Evolutionary conservation across 1,140 invertebrate genomes (phyloP), one percentile per base, ranked within the genome.

Genomic region (Phthorimaea operculella): DNA sequence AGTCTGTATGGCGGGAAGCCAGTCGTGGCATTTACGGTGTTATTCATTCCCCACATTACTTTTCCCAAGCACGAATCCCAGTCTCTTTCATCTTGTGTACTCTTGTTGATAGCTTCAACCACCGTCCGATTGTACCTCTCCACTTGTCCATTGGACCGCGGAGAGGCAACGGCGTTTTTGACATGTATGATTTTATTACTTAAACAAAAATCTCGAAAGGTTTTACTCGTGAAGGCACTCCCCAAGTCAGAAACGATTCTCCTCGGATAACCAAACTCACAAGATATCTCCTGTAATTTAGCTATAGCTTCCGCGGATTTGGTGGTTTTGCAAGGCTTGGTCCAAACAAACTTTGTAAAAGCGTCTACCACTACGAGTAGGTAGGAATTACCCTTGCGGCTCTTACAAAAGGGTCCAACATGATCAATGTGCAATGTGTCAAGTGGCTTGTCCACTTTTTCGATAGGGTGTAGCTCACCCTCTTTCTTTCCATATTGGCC

Each of bases 381-480:
- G 14, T 42, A 42, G 4, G 39, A 42, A 42, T 42, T 12, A 4
- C 39, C 39, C 8, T 42, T 42, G 11, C 34, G 39, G 10, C 58
- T 64, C 15, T 54, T 48, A 14, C 36, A 21, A 11, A 68, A 47
- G 6, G 65, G 65, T 12, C 65, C 65, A 7, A 59, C 16, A 57
- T 66, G 63, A 55, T 66, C 63, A 1, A 66, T 54, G 21, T 69
- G 62, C 1, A 56, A 34, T 0, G 63, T 68, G 12, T 60, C 18
- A 10, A 64, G 10, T 9, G 59, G 60, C 34, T 28, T 36, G 10
- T 6, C 17, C 1, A 50, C 59, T 39, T 67, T 67, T 0, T 52
- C 44, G 0, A 67, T 49, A n/a, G 51, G 49, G 33, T 64, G 39
- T 1, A 67, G 47, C 42, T 51, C 53, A 9, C 39, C 39, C 9